Percentiles rank a stretch among this genome's conserved stretches.
Conservation (phyloP, 2,888 invertebrate species). For the Lottia scabra region DNA sequence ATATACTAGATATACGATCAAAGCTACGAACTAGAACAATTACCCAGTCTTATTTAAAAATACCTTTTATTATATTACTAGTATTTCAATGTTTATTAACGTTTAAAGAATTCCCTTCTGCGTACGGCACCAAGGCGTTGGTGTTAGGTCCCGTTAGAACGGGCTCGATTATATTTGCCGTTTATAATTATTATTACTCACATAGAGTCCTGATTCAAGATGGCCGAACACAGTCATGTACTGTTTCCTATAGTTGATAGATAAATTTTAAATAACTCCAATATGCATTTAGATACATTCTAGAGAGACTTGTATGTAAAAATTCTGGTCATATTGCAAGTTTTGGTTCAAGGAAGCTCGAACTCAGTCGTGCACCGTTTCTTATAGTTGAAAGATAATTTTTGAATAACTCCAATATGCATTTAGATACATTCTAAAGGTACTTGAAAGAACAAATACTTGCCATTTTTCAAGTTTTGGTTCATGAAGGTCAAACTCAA, state of each 20-base stretch:
- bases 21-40: slow-evolving; percentile 13
- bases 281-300: neutral
- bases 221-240: neutral
- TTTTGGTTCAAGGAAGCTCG: neutral
- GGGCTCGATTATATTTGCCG: slow-evolving; percentile 81
- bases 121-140: slow-evolving; percentile 83
- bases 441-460: too few species aligned
- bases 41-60: slow-evolving; percentile 35
- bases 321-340: too few species aligned
- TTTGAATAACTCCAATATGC: neutral
- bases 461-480: neutral
- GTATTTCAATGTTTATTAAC: slow-evolving; percentile 75
- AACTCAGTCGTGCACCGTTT: neutral
- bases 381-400: neutral
- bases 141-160: slow-evolving; percentile 83
- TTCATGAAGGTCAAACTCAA: neutral
- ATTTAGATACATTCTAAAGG: neutral
- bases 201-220: neutral
- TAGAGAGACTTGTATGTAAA: too few species aligned
- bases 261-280: neutral
- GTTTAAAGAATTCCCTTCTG: slow-evolving; percentile 78
- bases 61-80: slow-evolving; percentile 52
- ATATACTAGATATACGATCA: slow-evolving; percentile 75
- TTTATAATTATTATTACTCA: slow-evolving; percentile 69
- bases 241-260: neutral